phyloP scores from a whole-genome alignment of 2,113 vertebrate species.

The Acrocephalus arundinaceus region DNA sequence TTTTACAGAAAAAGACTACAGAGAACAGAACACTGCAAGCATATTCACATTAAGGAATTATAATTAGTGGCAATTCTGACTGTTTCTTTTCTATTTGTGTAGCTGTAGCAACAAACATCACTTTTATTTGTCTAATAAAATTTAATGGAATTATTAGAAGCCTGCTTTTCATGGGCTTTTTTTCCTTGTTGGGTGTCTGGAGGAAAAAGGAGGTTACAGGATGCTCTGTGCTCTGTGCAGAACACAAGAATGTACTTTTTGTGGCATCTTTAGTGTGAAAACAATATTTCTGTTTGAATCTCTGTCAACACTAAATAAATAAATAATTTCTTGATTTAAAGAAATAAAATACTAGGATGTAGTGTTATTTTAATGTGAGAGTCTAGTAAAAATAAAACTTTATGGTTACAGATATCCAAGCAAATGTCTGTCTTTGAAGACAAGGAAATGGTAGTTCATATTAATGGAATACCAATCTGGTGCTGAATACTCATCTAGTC shows the following conservation, averaged over 20 bases:
- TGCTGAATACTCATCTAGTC: constrained; percentile 35
- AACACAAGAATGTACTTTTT: not conserved
- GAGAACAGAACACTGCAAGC: not conserved
- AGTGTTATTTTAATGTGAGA: not conserved
- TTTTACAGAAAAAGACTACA: not conserved
- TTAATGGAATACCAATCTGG: constrained; percentile 43
- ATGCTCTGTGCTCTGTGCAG: not conserved
- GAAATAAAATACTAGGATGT: not conserved
- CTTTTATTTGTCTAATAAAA: not conserved
- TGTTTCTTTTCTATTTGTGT: not conserved
- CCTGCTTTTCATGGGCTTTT: not conserved
- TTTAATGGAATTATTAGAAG: not conserved
- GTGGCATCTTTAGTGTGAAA: not conserved
- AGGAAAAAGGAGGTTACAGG: not conserved
- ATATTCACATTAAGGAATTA: not conserved
- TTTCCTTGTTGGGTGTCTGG: not conserved
- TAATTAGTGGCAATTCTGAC: not conserved
- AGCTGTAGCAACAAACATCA: not conserved
- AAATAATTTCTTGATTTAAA: not conserved
- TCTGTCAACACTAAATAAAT: not conserved
- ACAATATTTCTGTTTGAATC: not conserved
- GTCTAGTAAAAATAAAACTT: constrained; percentile 2
- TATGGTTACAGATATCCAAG: not conserved
- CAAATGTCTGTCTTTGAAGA: constrained; percentile 1
- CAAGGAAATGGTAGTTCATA: constrained; percentile 28